Evolutionary conservation across 2,888 invertebrate genomes (phyloP).

Genomic region (Lymantria monacha): DNA sequence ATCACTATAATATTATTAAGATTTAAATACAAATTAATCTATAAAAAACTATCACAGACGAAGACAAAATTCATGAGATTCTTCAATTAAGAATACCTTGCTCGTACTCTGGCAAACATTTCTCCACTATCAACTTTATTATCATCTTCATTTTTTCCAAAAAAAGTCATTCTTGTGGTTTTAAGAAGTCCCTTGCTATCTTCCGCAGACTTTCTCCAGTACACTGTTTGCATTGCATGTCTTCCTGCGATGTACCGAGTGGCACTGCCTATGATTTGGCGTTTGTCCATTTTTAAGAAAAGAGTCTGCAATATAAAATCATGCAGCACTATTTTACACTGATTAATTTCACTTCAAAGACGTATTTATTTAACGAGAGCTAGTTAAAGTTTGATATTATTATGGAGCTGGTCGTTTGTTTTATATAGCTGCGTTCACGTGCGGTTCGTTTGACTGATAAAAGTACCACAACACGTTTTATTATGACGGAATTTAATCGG

Average conservation of each 20-base stretch:
- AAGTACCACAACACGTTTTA: slow-evolving; percentile 40
- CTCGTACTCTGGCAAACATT: slow-evolving; percentile 70
- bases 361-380: slow-evolving; percentile 12
- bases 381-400: slow-evolving; percentile 14
- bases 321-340: slow-evolving; percentile 22
- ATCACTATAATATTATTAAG: slow-evolving; percentile 32
- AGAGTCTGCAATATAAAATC: slow-evolving; percentile 20
- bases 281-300: slow-evolving; percentile 66
- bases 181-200: slow-evolving; percentile 76
- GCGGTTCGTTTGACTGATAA: slow-evolving; percentile 50
- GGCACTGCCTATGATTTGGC: slow-evolving; percentile 85
- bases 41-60: slow-evolving; percentile 45
- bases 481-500: slow-evolving; percentile 33
- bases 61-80: slow-evolving; percentile 11
- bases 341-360: slow-evolving; percentile 3
- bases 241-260: slow-evolving; percentile 88
- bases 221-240: slow-evolving; percentile 89
- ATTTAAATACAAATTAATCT: slow-evolving; percentile 25
- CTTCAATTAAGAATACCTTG: slow-evolving; percentile 56
- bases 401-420: slow-evolving; percentile 4
- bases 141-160: slow-evolving; percentile 76
- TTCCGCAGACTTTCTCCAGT: slow-evolving; percentile 85
- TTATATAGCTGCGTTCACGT: slow-evolving; percentile 56
- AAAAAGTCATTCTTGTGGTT: slow-evolving; percentile 82
- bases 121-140: slow-evolving; percentile 72